Base-by-base conservation (phyloP, 2,888 invertebrate species). In the Dryocosmus kuriphilus region DNA sequence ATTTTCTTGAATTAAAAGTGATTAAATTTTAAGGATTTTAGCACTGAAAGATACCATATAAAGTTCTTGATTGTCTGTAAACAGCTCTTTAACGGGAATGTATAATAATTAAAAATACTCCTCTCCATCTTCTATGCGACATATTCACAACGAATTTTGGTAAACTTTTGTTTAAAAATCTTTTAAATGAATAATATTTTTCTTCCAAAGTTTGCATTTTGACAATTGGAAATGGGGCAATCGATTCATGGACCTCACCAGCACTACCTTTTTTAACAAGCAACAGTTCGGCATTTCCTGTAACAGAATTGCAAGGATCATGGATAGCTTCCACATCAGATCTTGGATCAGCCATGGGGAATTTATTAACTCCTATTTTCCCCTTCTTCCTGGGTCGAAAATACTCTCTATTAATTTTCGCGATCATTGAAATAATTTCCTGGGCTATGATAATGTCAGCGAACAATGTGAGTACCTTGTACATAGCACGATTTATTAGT, bases 401-500 rank as follows among this genome's bases (percentile, higher is more conserved):
- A 73, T 77, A 77, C 55, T 86, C 88, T 0, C 81, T 91, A 5
- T 79, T 89, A 51, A 82, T 82, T 1, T 88, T 88, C 77, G 88
- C 87, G 5, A 77, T 88, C 8, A 88, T 90, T 14, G 86, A 88
- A 77, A 77, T 89, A n/a, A 83, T 84, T 11, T 87, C 88, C 32
- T 89, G 90, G 90, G 85, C 86, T 46, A 81, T 89, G 6, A 89
- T 89, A 19, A 87, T 89, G 51, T 85, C 82, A 0, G 87, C 88
- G 0, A 83, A 75, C 0, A 85, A 85, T 38, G 85, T 86, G 67
- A 73, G 63, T 5, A 82, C 88, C 22, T 87, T 93, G 2, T 91
- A 91, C 83, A 76, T 89, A 9, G 93, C 92, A 0, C 87, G 93
- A 41, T 89, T 92, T 35, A 81, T 93, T 32, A 92, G 92, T 32